phyloP scores from a whole-genome alignment of 2,113 vertebrate genomes.

The Colaptes auratus region DNA sequence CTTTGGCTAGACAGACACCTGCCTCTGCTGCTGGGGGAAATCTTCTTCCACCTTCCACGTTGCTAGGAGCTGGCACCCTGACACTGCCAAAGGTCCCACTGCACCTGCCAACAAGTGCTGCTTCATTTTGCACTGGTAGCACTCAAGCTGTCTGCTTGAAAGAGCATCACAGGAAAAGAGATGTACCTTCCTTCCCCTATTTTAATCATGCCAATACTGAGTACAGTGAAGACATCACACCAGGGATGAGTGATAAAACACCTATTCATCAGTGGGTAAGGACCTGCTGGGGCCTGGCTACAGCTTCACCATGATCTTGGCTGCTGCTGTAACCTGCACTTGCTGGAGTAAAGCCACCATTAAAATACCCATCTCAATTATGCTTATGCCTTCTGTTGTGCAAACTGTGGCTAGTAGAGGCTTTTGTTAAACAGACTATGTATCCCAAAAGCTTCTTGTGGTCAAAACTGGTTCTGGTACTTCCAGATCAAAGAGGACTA shows the following conservation, averaged over 20 bases:
- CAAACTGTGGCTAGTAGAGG: background rate
- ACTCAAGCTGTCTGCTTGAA: background rate
- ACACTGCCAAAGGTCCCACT: background rate
- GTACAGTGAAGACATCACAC: fast-evolving
- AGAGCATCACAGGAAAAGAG: background rate
- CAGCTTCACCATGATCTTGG: too few relatives aligned
- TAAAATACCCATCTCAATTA: background rate
- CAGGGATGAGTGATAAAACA: fast-evolving
- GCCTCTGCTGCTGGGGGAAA: fast-evolving
- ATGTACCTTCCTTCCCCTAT: background rate
- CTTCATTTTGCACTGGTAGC: background rate
- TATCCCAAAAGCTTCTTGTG: background rate
- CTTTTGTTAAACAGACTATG: background rate
- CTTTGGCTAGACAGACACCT: background rate
- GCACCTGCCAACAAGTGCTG: fast-evolving
- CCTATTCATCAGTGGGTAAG: too few relatives aligned
- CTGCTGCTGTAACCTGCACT: background rate
- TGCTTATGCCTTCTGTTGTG: background rate
- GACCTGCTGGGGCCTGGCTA: background rate
- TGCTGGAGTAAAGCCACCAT: background rate
- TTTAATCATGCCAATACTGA: fast-evolving
- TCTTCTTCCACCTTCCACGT: background rate
- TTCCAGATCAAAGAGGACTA: background rate
- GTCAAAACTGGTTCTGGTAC: background rate
- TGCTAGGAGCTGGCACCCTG: background rate